phyloP scores from a whole-genome alignment of 2,797 vertebrate genomes.

The Sarcoramphus papa region DNA sequence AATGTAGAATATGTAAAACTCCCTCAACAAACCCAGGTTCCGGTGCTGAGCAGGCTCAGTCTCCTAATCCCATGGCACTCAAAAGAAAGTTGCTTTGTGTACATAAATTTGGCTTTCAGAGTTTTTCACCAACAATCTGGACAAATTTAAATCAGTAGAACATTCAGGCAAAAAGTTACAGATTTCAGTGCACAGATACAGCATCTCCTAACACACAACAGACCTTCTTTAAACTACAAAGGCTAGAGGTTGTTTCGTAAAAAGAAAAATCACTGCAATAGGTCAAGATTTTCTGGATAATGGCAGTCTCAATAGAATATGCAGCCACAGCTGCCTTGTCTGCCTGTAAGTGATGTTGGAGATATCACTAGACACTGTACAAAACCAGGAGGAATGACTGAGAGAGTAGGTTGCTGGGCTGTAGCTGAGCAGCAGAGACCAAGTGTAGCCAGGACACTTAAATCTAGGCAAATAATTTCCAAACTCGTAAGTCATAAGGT shows the following conservation, averaged over 20 bases:
- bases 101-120: background rate
- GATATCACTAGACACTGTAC: background rate
- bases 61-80: background rate
- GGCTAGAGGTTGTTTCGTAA: background rate
- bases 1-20: background rate
- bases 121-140: background rate
- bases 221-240: background rate
- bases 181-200: background rate
- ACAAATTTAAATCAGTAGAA: background rate
- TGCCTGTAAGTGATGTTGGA: background rate
- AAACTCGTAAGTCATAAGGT: background rate
- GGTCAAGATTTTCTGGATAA: slow-evolving; percentile 9
- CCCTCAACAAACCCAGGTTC: background rate
- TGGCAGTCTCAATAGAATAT: background rate
- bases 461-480: slow-evolving; percentile 6
- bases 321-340: background rate
- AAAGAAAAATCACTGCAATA: background rate
- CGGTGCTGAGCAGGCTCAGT: background rate
- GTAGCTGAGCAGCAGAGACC: slow-evolving; percentile 19
- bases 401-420: slow-evolving; percentile 5
- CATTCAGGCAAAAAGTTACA: background rate
- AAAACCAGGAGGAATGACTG: slow-evolving; percentile 3
- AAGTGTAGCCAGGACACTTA: background rate
- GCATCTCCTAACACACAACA: background rate
- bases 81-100: background rate